phyloP scores from a whole-genome alignment of 2,888 invertebrate species.

The Ditylenchus weischeri region DNA sequence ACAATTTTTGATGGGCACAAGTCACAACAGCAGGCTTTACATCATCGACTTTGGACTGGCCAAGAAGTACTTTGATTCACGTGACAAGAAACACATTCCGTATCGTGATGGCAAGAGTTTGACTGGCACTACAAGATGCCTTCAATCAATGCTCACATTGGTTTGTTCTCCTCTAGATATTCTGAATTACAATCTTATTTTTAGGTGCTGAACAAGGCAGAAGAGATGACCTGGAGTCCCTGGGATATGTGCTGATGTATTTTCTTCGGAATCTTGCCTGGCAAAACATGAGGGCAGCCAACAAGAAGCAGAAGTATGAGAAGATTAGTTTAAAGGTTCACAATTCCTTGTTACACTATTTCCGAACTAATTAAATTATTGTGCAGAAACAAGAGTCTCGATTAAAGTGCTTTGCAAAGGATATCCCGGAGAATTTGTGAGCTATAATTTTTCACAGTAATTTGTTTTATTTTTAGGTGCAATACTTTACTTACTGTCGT shows the following conservation, averaged over 20 bases:
- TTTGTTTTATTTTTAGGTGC: no score
- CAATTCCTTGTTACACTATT: background rate
- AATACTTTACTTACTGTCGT: no score
- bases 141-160: constrained; percentile 12
- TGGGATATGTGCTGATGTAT: constrained; percentile 26
- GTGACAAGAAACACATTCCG: constrained; percentile 5
- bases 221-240: constrained; percentile 20
- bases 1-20: constrained; percentile 8
- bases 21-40: background rate
- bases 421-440: constrained; percentile 86
- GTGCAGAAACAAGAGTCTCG: background rate
- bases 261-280: constrained; percentile 24
- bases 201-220: constrained; percentile 20
- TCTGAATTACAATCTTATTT: background rate
- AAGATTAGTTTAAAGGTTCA: constrained; percentile 21
- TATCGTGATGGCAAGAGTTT: constrained; percentile 13
- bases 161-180: background rate
- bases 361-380: background rate
- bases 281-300: constrained; percentile 20
- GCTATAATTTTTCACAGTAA: no score
- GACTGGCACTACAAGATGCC: constrained; percentile 13
- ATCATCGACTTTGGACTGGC: constrained; percentile 17
- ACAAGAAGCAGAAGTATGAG: constrained; percentile 24
- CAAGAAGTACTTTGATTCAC: constrained; percentile 1
- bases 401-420: constrained; percentile 96